These are phyloP conservation scores for Labeo rohita DNA, from an alignment of 2,113 vertebrate genomes.

Conservation along the genomic window DNA sequence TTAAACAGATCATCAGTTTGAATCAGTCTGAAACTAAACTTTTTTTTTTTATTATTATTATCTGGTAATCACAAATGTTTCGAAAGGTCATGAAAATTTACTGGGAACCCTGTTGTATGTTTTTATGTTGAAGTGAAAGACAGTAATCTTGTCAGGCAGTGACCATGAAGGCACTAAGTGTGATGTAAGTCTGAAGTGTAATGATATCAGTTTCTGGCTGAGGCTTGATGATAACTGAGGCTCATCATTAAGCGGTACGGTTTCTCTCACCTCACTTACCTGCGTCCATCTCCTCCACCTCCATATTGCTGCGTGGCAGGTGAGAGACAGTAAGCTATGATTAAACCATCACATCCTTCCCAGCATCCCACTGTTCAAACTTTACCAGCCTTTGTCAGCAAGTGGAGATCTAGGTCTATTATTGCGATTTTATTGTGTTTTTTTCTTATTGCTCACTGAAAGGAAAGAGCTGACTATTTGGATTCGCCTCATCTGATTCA, in stretches of 20 bases:
- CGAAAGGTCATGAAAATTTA: background rate
- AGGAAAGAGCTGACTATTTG: conserved; percentile 27
- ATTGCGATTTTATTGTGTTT: background rate
- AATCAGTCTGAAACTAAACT: background rate
- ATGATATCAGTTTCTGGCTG: conserved; percentile 1
- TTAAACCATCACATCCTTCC: conserved; percentile 18
- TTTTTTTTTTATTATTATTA: too few relatives aligned
- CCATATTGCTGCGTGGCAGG: conserved; percentile 75
- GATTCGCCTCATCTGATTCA: conserved; percentile 42
- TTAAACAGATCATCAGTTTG: too few relatives aligned
- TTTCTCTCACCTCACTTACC: conserved; percentile 65
- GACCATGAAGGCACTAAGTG: background rate
- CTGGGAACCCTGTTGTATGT: conserved; percentile 6
- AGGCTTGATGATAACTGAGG: background rate
- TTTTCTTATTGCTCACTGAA: background rate
- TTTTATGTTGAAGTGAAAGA: background rate
- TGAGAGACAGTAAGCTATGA: conserved; percentile 18
- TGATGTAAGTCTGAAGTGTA: background rate
- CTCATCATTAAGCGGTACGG: background rate
- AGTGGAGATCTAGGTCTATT: background rate
- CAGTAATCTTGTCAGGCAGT: background rate
- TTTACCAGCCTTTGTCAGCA: background rate
- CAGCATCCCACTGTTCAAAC: background rate
- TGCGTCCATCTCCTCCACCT: conserved; percentile 73
- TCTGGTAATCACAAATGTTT: background rate